Evolutionary conservation across 2,113 vertebrate genomes (phyloP).

Genomic region (Mystacornis crossleyi): DNA sequence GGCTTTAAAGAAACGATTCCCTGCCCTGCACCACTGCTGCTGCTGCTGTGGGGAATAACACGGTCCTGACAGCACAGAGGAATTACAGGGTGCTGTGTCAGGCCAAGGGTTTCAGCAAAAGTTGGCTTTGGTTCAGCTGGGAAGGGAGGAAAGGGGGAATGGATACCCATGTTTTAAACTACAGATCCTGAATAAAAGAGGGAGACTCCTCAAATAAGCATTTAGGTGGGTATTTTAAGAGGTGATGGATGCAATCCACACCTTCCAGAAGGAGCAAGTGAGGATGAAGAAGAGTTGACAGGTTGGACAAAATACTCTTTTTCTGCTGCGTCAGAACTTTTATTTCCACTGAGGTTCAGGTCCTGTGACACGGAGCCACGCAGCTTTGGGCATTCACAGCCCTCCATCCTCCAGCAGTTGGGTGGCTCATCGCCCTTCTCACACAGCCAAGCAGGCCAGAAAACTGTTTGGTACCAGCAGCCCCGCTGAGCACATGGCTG

Average conservation of each 20-base stretch:
- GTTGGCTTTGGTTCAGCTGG: neutral
- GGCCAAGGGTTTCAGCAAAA: neutral
- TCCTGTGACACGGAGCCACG: neutral
- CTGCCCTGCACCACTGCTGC: neutral
- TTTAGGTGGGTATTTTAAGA: neutral
- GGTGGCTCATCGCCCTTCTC: neutral
- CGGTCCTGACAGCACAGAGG: neutral
- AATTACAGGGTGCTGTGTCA: neutral
- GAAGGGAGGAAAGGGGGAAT: neutral
- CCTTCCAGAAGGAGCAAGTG: neutral
- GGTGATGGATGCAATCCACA: accelerated
- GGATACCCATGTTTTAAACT: neutral
- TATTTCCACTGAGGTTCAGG: neutral
- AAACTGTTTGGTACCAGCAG: neutral
- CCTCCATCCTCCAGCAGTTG: neutral
- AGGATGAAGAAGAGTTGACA: neutral
- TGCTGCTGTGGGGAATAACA: neutral
- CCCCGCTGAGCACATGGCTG: neutral
- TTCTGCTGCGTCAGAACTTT: neutral
- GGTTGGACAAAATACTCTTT: neutral
- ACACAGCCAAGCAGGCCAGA: neutral
- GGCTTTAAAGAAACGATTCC: neutral
- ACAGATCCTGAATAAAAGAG: neutral
- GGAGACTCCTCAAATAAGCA: neutral
- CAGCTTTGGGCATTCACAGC: neutral